Evolutionary conservation across 2,113 vertebrate species (phyloP).

Genomic region (Atrichornis clamosus): DNA sequence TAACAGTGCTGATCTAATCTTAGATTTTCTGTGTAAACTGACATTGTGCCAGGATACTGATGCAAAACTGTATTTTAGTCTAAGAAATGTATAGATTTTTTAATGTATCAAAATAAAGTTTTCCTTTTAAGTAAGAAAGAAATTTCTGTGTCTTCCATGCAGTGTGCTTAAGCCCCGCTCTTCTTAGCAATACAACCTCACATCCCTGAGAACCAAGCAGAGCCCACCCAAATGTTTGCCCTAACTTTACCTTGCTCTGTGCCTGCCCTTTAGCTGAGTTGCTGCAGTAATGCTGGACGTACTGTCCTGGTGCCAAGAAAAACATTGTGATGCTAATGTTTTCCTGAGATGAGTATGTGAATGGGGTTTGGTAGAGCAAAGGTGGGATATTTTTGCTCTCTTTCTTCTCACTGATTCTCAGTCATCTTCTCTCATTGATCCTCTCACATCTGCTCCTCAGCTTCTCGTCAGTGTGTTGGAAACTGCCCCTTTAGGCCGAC

Average conservation of each 20-base stretch:
- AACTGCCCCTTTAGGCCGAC: not conserved
- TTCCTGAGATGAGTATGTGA: not conserved
- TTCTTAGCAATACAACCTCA: not conserved
- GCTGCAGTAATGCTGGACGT: not conserved
- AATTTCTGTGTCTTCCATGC: slow-evolving; percentile 21
- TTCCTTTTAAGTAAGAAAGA: slow-evolving; percentile 70
- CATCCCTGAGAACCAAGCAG: not conserved
- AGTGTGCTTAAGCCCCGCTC: not conserved
- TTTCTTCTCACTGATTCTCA: not conserved
- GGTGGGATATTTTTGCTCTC: not conserved
- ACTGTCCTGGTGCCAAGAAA: not conserved
- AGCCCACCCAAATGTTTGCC: not conserved
- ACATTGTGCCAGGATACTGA: slow-evolving; percentile 80
- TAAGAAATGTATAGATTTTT: slow-evolving; percentile 83
- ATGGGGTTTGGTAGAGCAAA: not conserved
- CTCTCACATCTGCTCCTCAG: not conserved
- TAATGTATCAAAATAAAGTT: slow-evolving; percentile 81
- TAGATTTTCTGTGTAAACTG: slow-evolving; percentile 76
- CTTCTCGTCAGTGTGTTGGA: not conserved
- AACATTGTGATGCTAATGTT: not conserved
- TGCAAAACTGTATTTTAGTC: slow-evolving; percentile 84
- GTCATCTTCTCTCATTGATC: not conserved
- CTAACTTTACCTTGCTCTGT: not conserved
- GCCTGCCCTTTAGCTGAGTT: not conserved
- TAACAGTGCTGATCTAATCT: slow-evolving; percentile 75